Conservation (phyloP, 2,888 invertebrate genomes). For the Troglohyphantes excavatus region DNA sequence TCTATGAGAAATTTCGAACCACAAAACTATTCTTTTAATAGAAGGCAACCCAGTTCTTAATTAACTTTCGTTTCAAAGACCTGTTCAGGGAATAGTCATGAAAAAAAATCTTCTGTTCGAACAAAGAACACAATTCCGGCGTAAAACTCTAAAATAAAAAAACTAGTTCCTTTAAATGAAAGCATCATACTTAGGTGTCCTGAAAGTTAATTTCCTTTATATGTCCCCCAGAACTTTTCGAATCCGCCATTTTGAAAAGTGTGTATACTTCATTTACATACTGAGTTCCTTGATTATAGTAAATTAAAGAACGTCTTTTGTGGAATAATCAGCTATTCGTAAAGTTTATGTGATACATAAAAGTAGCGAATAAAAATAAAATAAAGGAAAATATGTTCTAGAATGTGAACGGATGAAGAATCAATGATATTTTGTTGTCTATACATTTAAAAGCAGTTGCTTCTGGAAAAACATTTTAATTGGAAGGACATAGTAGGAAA, state of each 20-base stretch:
- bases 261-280: conserved; percentile 61
- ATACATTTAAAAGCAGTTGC: no score
- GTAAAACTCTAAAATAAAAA: no score
- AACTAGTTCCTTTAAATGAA: no score
- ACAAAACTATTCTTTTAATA: conserved; percentile 3
- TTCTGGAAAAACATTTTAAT: no score
- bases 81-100: not conserved
- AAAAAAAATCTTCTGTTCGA: not conserved
- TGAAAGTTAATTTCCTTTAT: conserved; percentile 54
- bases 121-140: no score
- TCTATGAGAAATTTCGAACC: not conserved
- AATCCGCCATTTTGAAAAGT: conserved; percentile 21
- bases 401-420: no score
- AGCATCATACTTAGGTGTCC: not conserved
- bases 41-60: conserved; percentile 26
- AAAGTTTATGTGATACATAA: no score
- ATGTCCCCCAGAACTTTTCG: not conserved
- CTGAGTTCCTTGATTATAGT: conserved; percentile 47
- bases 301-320: conserved; percentile 9
- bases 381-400: no score
- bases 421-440: no score
- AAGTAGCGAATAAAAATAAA: no score
- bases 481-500: no score
- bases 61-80: conserved; percentile 11
- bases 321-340: conserved; percentile 2